Base-by-base conservation (phyloP, 1,140 invertebrate genomes). In the Drosophila pallidifrons region DNA sequence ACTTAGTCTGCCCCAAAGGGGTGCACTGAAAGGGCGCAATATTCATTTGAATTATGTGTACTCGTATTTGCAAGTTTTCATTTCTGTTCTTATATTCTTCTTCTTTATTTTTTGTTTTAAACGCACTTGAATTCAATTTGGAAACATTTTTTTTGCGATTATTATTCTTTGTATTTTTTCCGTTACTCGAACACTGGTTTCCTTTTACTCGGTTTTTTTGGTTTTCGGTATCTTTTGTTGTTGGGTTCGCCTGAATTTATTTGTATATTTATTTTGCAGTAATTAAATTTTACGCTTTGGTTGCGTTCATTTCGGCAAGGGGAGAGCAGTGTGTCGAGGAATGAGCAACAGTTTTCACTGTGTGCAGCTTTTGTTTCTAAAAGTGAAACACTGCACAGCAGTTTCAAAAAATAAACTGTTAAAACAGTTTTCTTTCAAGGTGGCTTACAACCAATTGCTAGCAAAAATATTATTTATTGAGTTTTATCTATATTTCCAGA, bases 261-360 rank as follows among this genome's bases (percentile, higher is more conserved):
- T 81, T 89, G 78, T 76, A 60, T 85, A 88, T 88, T 88, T 89
- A 85, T 89, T 89, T 88, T 72, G 46, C 69, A 72, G 80, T 88
- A 88, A 88, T 88, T 88, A 88, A 88, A 89, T 88, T 85, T 88
- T 79, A 88, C 80, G 85, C 83, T 88, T 88, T 88, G 79, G 35
- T 77, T 79, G 68, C 45, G 49, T 47, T 68, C 43, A 46, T 45
- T 49, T 30, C 20, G 20, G 47, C 69, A 54, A 70, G 46, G 63
- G 43, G 13, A 30, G 5, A 15, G 11, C 20, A 55, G 13, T 25
- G 11, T 20, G 20, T 20, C 20, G 20, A 20, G 16, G 15, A 32
- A 25, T 38, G 35, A 10, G 15, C 11, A 49, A 57, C 52, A 25
- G 16, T 43, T 58, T 35, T 58, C 16, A n/a, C 11, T 32, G 15